Evolutionary conservation across 2,888 invertebrate species (phyloP), one percentile per base, ranked within the genome.

Genomic region (Pyralis farinalis): DNA sequence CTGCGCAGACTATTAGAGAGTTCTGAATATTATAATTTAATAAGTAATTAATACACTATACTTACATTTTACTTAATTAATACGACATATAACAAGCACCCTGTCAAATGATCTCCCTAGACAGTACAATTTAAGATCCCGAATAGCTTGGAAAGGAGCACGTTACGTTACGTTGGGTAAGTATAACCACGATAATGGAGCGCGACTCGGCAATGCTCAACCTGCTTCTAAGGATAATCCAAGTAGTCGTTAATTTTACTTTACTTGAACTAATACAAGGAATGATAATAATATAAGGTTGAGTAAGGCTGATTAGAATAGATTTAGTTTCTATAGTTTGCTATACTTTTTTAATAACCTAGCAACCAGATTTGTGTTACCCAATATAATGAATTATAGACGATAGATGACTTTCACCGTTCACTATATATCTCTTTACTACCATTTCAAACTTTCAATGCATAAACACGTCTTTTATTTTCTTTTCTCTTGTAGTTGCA

Each of bases 401-500:
- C n/a, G n/a, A n/a, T n/a, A n/a, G n/a, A n/a, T n/a, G n/a, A 25
- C 9, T 44, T 40, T 39, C 37, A 42, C 31, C 35, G 35, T 40
- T 36, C 22, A 39, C 20, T 34, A 28, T 34, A 43, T 34, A 31
- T 29, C 30, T 44, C 39, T 38, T 22, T 32, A 16, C 37, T 46
- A 33, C 35, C 39, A 12, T 42, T 43, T 38, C 42, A 29, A 42
- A 49, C 52, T 51, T 54, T 49, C 55, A 50, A 48, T 57, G 52
- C 70, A 68, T 72, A 73, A 72, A 73, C 58, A 66, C 60, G 37
- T 48, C 50, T 66, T 76, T 71, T 75, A 58, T 79, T 83, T 25
- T 81, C 69, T 76, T 76, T 81, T 75, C 79, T 83, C 79, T 83
- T 88, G 86, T 88, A 88, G 88, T 85, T 88, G 80, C 85, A 85